phyloP scores from a whole-genome alignment of 2,888 invertebrate species.

The Eurytoma californica region DNA sequence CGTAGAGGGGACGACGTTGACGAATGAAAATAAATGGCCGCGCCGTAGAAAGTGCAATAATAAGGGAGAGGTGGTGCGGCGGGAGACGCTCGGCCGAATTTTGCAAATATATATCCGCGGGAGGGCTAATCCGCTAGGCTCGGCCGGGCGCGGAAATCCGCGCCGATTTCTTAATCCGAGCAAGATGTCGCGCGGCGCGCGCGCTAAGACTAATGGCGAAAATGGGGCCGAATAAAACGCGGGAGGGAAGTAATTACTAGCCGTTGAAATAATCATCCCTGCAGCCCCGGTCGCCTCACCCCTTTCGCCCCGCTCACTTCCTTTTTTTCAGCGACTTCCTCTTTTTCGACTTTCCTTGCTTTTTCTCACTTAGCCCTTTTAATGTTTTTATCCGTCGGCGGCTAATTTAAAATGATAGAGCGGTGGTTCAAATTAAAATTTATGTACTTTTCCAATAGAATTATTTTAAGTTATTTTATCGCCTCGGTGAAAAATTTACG shows the following conservation, averaged over 20 bases:
- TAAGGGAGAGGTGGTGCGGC: background rate
- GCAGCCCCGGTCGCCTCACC: constrained; percentile 28
- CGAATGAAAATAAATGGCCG: constrained; percentile 46
- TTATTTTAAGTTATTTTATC: no score
- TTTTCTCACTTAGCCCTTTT: background rate
- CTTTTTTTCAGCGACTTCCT: background rate
- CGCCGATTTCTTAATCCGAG: constrained; percentile 68
- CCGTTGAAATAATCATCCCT: constrained; percentile 69
- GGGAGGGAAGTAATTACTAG: constrained; percentile 70
- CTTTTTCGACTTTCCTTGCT: background rate
- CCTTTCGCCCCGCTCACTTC: background rate
- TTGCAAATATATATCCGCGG: constrained; percentile 35
- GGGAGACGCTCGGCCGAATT: constrained; percentile 7
- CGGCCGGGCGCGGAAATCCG: constrained; percentile 51
- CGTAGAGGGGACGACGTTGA: constrained; percentile 28
- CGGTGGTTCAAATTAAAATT: no score
- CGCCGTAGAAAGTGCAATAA: constrained; percentile 23
- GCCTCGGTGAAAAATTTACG: no score
- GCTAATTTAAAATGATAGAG: no score
- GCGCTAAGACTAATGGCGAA: constrained; percentile 61
- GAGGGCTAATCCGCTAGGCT: constrained; percentile 15
- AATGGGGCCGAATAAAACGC: constrained; percentile 58
- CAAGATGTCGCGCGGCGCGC: constrained; percentile 68
- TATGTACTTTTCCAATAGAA: no score
- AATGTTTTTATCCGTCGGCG: no score